A percentile compares a stretch with the other conserved stretches of the same genome.
Conservation (phyloP, 2,888 invertebrate genomes). For the Drosophila anomalata region DNA sequence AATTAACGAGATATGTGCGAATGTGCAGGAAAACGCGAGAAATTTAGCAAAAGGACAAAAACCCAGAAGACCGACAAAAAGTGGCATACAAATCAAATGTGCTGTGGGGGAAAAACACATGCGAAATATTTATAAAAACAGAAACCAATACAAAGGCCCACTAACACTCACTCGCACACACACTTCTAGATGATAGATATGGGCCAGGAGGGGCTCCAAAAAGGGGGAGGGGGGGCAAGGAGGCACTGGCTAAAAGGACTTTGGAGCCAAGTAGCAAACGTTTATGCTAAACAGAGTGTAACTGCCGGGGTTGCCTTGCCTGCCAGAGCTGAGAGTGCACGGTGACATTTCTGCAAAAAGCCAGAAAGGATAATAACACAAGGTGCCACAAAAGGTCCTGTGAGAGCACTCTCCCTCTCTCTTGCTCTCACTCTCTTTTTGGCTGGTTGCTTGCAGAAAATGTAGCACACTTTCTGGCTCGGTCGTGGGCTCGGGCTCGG, state of each 20-base stretch:
- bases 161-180: slow-evolving; percentile 26
- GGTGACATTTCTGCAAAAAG: slow-evolving; percentile 77
- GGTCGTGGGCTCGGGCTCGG: slow-evolving; percentile 52
- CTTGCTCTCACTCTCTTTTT: slow-evolving; percentile 3
- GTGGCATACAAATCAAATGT: slow-evolving; percentile 62
- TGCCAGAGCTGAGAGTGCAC: slow-evolving; percentile 61
- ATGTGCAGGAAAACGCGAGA: slow-evolving; percentile 49
- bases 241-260: slow-evolving; percentile 21
- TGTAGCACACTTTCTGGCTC: slow-evolving; percentile 53
- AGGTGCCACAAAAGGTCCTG: slow-evolving; percentile 12
- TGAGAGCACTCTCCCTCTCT: background rate
- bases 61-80: slow-evolving; percentile 17
- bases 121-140: slow-evolving; percentile 66
- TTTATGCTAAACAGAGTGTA: slow-evolving; percentile 80
- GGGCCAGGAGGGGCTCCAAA: background rate
- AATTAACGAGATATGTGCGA: slow-evolving; percentile 76
- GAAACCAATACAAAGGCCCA: slow-evolving; percentile 59
- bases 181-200: slow-evolving; percentile 26
- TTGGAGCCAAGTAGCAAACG: slow-evolving; percentile 78
- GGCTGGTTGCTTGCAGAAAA: slow-evolving; percentile 54
- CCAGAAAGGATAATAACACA: slow-evolving; percentile 53
- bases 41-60: slow-evolving; percentile 36
- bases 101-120: slow-evolving; percentile 63
- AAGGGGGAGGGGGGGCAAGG: background rate
- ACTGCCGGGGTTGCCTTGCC: slow-evolving; percentile 74